A percentile compares a stretch with the other conserved stretches of the same genome.
Conservation (phyloP, 2,113 vertebrate genomes). For the Guaruba guarouba region DNA sequence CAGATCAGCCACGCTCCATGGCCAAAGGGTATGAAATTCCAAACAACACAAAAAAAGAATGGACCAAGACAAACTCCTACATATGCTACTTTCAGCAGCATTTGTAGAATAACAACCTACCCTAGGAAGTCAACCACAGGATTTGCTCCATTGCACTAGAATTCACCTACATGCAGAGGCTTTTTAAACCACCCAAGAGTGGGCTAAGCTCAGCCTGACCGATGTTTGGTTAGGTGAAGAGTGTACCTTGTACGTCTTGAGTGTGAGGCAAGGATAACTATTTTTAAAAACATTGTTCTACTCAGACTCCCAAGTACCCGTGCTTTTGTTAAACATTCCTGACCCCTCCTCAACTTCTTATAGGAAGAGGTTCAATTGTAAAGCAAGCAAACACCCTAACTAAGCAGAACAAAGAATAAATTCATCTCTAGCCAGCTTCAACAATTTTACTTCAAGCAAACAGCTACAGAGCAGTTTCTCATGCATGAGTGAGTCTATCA, state of each 20-base stretch:
- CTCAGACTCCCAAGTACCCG: background rate
- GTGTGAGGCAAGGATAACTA: background rate
- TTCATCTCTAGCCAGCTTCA: background rate
- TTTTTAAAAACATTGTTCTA: background rate
- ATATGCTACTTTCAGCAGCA: background rate
- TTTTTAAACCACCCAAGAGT: background rate
- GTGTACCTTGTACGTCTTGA: background rate
- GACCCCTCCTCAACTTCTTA: background rate
- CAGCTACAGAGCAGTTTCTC: background rate
- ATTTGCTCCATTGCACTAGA: background rate
- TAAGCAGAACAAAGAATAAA: background rate
- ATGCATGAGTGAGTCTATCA: background rate
- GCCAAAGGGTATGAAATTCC: background rate
- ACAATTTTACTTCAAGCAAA: background rate
- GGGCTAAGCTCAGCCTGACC: conserved; percentile 4
- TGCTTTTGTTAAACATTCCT: background rate
- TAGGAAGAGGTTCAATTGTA: background rate
- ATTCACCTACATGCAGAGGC: background rate
- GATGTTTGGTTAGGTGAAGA: background rate
- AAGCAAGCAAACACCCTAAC: background rate
- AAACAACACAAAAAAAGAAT: background rate
- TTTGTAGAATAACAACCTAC: background rate
- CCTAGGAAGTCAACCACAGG: background rate
- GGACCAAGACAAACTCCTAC: background rate
- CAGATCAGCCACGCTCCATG: background rate